phyloP scores from a whole-genome alignment of 2,888 invertebrate genomes.

The Embidobia sp. region DNA sequence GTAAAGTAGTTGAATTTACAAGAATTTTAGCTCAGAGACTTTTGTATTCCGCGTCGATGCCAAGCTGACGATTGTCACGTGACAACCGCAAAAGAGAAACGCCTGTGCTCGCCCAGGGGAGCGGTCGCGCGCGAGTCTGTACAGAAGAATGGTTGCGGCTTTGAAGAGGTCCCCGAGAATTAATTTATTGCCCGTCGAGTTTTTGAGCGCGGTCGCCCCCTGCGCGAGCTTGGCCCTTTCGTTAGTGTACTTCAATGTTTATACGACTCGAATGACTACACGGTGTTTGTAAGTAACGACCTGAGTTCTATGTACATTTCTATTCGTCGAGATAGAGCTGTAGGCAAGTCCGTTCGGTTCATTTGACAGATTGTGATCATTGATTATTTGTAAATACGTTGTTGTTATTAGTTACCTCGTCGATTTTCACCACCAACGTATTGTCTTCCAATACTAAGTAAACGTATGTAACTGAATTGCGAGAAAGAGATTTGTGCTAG shows the following conservation, averaged over 20 bases:
- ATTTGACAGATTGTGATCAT: conserved; percentile 43
- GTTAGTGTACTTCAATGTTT: conserved; percentile 47
- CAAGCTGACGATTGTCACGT: conserved; percentile 66
- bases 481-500: too few species aligned
- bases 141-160: too few species aligned
- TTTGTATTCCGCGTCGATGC: conserved; percentile 76
- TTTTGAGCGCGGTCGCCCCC: too few species aligned
- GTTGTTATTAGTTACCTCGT: conserved; percentile 50
- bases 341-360: conserved; percentile 26
- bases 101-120: conserved; percentile 20
- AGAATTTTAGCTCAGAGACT: conserved; percentile 72
- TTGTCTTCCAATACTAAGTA: conserved; percentile 65
- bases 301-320: conserved; percentile 50
- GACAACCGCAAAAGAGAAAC: conserved; percentile 21
- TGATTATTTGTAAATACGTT: conserved; percentile 52
- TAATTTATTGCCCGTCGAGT: too few species aligned
- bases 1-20: too few species aligned
- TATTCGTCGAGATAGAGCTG: conserved; percentile 23
- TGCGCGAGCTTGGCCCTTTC: too few species aligned
- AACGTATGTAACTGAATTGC: conserved; percentile 55
- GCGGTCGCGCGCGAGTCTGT: conserved; percentile 8
- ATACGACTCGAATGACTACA: conserved; percentile 31
- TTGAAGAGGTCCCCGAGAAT: too few species aligned
- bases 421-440: conserved; percentile 57
- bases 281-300: conserved; percentile 39